Evolutionary conservation across 1,140 invertebrate species (phyloP).

Genomic region (Caenorhabditis tropicalis): DNA sequence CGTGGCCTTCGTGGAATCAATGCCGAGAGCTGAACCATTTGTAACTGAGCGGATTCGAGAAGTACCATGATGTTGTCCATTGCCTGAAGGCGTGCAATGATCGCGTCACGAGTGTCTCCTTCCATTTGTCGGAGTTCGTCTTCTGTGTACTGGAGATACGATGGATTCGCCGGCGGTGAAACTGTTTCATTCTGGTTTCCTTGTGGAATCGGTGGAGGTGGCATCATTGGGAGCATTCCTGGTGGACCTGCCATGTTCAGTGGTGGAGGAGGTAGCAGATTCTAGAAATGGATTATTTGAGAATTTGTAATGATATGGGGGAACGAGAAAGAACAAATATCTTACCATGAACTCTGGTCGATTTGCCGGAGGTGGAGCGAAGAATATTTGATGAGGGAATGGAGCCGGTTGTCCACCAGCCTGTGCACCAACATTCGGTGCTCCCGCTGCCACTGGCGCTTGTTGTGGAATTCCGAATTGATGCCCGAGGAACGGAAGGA

Average conservation of each 20-base stretch:
- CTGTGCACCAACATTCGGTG: not conserved
- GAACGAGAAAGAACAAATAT: not conserved
- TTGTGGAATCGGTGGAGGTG: not conserved
- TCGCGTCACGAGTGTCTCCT: not conserved
- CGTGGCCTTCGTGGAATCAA: not conserved
- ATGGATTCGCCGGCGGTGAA: not conserved
- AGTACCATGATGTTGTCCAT: conserved; percentile 21
- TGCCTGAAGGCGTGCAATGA: conserved; percentile 4
- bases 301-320: not conserved
- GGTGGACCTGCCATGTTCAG: not conserved
- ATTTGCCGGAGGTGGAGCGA: conserved; percentile 6
- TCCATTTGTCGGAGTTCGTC: conserved; percentile 28
- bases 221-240: conserved; percentile 16
- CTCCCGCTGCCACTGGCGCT: not conserved
- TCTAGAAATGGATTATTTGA: not conserved
- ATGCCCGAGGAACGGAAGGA: conserved; percentile 55
- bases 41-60: not conserved
- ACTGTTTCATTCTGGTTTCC: not conserved
- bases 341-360: conserved; percentile 11
- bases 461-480: conserved; percentile 55
- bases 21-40: conserved; percentile 17
- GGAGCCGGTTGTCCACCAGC: conserved; percentile 26
- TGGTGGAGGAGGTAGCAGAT: not conserved
- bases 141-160: not conserved
- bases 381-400: conserved; percentile 34